A percentile compares a stretch with the other conserved stretches of the same genome.
phyloP scores from a whole-genome alignment of 2,888 invertebrate genomes.

The Diadegma fenestrale region DNA sequence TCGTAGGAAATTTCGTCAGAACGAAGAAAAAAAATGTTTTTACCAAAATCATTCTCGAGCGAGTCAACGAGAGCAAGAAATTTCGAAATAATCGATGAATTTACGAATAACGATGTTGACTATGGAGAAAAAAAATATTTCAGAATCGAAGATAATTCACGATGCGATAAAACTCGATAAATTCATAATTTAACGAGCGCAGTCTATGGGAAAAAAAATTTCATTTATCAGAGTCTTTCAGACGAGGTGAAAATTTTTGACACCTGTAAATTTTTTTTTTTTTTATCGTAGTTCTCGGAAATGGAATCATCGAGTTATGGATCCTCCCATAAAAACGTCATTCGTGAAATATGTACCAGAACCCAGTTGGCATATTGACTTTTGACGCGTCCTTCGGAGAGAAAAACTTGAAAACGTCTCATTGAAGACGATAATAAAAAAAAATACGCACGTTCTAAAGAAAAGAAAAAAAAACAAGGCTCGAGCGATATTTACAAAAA shows the following conservation, averaged over 20 bases:
- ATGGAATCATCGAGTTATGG: constrained; percentile 12
- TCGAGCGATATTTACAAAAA: neutral
- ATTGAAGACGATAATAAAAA: neutral
- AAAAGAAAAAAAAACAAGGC: neutral
- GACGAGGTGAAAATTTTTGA: neutral
- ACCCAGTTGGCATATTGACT: constrained; percentile 16
- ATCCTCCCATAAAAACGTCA: constrained; percentile 30
- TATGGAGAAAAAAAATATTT: neutral
- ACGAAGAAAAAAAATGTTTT: neutral
- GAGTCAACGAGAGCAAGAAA: neutral
- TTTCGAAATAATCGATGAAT: neutral
- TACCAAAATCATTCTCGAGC: neutral
- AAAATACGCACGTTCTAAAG: neutral
- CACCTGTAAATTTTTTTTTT: neutral
- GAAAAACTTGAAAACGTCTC: neutral
- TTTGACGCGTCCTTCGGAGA: constrained; percentile 17
- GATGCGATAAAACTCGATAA: neutral
- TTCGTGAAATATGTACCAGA: neutral
- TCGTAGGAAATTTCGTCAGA: neutral
- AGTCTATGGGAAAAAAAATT: constrained; percentile 7
- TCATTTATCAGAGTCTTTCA: neutral
- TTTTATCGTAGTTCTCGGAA: constrained; percentile 24
- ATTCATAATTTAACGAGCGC: neutral
- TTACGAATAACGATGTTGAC: neutral
- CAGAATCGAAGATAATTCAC: neutral